Percentiles rank a stretch among this genome's conserved stretches.
These are phyloP conservation scores for Myopa testacea DNA, from an alignment of 2,888 invertebrate species.

Conservation along the genomic window DNA sequence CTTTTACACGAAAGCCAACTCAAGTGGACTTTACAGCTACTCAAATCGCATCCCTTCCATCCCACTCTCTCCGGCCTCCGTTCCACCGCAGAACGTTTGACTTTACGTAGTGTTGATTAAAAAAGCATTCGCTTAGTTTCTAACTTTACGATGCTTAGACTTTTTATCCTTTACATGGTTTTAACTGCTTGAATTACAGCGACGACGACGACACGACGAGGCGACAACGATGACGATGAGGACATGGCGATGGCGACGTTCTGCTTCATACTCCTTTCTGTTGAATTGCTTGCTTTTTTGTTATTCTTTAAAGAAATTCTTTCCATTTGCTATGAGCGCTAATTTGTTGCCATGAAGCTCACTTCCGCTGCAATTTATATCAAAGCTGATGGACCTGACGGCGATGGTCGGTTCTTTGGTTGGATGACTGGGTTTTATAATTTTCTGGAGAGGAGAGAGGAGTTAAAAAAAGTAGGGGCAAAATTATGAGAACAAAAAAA, in stretches of 20 bases:
- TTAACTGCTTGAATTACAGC: no score
- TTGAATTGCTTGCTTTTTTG: conserved; percentile 10
- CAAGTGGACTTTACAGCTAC: no score
- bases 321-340: not conserved
- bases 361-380: conserved; percentile 38
- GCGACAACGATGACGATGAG: no score
- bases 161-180: not conserved
- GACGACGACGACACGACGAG: not conserved
- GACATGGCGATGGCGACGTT: not conserved
- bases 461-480: not conserved
- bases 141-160: conserved; percentile 9
- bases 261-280: not conserved
- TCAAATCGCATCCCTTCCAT: not conserved
- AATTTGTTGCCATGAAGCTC: conserved; percentile 23
- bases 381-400: conserved; percentile 25
- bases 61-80: not conserved
- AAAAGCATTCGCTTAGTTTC: conserved; percentile 38
- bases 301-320: conserved; percentile 23
- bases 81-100: conserved; percentile 18
- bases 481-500: not conserved
- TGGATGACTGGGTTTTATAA: conserved; percentile 13
- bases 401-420: not conserved
- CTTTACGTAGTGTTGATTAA: conserved; percentile 51
- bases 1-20: no score
- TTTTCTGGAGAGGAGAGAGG: not conserved